Percentiles rank a stretch among this genome's conserved stretches.
Conservation (phyloP, 2,797 vertebrate species). For the Lepidocolaptes lacrymiger region DNA sequence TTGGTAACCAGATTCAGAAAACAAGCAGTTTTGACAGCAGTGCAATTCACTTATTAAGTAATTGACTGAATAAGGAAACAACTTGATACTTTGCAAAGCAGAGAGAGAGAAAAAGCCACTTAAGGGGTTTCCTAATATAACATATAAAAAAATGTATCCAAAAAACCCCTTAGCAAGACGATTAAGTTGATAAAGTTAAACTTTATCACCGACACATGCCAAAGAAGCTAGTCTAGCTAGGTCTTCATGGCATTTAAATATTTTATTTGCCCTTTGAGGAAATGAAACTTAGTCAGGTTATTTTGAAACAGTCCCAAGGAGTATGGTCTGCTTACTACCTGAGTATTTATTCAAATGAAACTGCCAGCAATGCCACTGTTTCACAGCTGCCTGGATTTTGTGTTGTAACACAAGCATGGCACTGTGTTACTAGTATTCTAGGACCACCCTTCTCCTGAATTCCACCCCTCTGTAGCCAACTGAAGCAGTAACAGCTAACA, state of each 20-base stretch:
- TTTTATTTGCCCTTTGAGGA: neutral
- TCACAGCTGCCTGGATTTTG: neutral
- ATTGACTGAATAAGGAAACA: neutral
- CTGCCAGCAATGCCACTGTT: neutral
- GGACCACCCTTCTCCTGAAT: neutral
- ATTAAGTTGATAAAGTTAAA: neutral
- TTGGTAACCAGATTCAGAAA: neutral
- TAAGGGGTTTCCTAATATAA: neutral
- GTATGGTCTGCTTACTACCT: neutral
- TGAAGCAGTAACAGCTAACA: neutral
- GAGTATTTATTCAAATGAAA: neutral
- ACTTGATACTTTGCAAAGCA: neutral
- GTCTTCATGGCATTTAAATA: neutral
- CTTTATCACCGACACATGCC: neutral
- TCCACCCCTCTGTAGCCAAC: neutral
- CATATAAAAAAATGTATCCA: neutral
- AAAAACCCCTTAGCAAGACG: neutral
- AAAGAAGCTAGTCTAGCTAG: neutral
- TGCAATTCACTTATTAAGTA: neutral
- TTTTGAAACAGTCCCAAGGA: neutral
- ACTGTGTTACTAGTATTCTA: neutral
- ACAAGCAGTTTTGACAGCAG: neutral
- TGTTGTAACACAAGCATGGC: neutral
- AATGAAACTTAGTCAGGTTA: neutral
- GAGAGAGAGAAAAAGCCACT: neutral